Percentiles rank a stretch among this genome's conserved stretches.
phyloP scores from a whole-genome alignment of 2,113 vertebrate genomes.

The Ceyx cyanopectus region DNA sequence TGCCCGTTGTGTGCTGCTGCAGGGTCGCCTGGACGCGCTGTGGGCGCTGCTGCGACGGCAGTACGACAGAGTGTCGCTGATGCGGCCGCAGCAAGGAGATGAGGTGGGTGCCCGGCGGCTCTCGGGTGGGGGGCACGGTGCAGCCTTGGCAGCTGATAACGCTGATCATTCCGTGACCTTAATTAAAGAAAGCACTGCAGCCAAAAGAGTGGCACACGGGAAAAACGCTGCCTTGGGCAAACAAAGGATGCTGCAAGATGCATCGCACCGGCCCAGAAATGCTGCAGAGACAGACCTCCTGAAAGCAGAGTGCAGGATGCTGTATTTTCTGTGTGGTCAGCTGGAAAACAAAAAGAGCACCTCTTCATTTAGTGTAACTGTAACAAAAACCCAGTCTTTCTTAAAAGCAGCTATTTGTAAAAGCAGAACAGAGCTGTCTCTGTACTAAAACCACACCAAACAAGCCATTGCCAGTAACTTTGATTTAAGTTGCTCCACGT shows the following conservation, averaged over 20 bases:
- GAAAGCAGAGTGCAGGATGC: not conserved
- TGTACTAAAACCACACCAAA: not conserved
- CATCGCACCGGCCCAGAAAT: rapidly evolving
- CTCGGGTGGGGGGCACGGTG: no score
- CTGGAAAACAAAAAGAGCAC: not conserved
- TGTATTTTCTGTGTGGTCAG: not conserved
- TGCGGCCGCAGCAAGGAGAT: constrained; percentile 91
- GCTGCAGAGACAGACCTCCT: rapidly evolving
- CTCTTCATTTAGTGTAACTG: not conserved
- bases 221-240: rapidly evolving
- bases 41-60: constrained; percentile 91
- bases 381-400: not conserved
- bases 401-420: not conserved
- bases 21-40: constrained; percentile 93
- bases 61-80: constrained; percentile 94
- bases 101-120: constrained; percentile 79
- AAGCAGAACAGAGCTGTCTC: not conserved
- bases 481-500: not conserved
- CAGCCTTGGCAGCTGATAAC: not conserved
- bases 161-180: not conserved
- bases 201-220: not conserved
- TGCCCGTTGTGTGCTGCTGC: not conserved
- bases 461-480: not conserved
- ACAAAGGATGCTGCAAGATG: rapidly evolving
- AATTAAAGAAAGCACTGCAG: not conserved